phyloP scores from a whole-genome alignment of 2,113 vertebrate species.

The Channa maculata region DNA sequence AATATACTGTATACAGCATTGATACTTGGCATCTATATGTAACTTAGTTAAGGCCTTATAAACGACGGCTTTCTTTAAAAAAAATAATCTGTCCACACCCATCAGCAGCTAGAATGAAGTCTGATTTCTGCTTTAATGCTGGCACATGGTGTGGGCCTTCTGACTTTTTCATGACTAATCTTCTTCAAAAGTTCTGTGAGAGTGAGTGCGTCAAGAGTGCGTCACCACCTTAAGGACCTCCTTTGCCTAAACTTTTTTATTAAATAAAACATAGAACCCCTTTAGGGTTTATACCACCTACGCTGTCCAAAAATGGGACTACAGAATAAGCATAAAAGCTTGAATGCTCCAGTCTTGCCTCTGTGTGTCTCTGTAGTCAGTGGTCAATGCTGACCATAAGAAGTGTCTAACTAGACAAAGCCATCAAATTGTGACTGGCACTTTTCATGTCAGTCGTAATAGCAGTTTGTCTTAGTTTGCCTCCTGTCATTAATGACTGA shows the following conservation, averaged over 20 bases:
- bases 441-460: slow-evolving; percentile 37
- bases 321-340: background rate
- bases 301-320: slow-evolving; percentile 28
- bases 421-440: slow-evolving; percentile 26
- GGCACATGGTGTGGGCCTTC: slow-evolving; percentile 35
- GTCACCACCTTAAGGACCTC: slow-evolving; percentile 40
- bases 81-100: background rate
- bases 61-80: too few species aligned
- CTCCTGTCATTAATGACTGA: slow-evolving; percentile 61
- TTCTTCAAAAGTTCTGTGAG: slow-evolving; percentile 56
- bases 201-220: slow-evolving; percentile 14
- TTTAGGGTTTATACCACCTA: slow-evolving; percentile 38
- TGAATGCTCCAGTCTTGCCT: background rate
- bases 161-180: slow-evolving; percentile 52
- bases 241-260: slow-evolving; percentile 43
- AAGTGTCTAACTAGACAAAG: slow-evolving; percentile 39
- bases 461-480: slow-evolving; percentile 46
- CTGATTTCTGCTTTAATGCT: slow-evolving; percentile 32
- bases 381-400: slow-evolving; percentile 12
- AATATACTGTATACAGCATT: too few species aligned
- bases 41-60: too few species aligned
- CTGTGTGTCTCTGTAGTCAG: slow-evolving; percentile 15
- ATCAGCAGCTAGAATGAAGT: slow-evolving; percentile 13
- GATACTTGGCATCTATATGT: too few species aligned
- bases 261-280: slow-evolving; percentile 67